These are phyloP conservation scores for Gasterosteus aculeatus DNA, from an alignment of 2,113 vertebrate genomes.

Conservation along the genomic window DNA sequence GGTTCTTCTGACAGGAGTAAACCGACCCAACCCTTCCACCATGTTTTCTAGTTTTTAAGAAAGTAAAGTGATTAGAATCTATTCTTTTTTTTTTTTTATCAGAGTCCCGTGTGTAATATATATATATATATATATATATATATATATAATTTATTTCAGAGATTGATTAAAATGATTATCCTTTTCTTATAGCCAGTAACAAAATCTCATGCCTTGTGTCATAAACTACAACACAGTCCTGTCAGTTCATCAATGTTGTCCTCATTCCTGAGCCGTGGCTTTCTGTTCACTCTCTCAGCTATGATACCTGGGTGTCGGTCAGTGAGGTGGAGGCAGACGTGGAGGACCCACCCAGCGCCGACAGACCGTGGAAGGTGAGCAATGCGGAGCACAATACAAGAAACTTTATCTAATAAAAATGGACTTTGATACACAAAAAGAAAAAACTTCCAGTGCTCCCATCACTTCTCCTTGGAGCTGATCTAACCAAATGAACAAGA, in stretches of 20 bases:
- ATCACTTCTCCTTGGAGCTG: no score
- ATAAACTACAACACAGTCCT: background rate
- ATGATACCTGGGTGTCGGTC: slow-evolving; percentile 94
- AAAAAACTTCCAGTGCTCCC: no score
- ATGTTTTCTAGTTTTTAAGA: background rate
- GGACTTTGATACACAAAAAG: background rate
- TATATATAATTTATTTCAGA: no score
- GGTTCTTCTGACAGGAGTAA: background rate
- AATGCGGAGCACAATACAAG: background rate
- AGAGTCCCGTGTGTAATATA: background rate
- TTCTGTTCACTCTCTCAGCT: slow-evolving; percentile 77
- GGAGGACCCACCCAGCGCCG: slow-evolving; percentile 91
- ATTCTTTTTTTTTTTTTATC: background rate
- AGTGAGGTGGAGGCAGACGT: slow-evolving; percentile 91
- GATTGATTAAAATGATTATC: background rate
- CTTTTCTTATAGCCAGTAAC: background rate
- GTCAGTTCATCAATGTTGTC: background rate
- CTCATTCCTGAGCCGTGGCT: background rate
- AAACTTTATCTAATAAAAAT: background rate
- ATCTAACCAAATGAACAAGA: no score
- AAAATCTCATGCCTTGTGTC: background rate
- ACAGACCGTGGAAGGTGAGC: slow-evolving; percentile 94
- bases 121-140: no score
- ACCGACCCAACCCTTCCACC: background rate
- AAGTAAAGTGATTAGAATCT: background rate